Evolutionary conservation across 2,888 invertebrate species (phyloP), one percentile per base, ranked within the genome.

Genomic region (Netelia virgata): DNA sequence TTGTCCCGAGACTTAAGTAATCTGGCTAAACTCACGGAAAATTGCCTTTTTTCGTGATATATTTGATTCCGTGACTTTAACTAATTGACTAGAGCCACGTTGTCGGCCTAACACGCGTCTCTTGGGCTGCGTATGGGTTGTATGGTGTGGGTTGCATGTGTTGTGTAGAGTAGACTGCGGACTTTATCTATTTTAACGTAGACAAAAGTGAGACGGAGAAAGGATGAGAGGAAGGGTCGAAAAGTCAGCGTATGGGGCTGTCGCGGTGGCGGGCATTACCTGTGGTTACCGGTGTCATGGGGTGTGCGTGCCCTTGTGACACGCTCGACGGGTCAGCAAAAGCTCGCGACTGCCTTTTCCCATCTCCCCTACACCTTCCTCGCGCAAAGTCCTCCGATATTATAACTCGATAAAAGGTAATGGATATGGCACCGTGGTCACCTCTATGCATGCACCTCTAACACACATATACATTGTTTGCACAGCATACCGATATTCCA

Each of bases 271-370:
- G 90, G 89, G 89, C 90, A 91, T 91, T 91, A 91, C 90, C 89
- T 89, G 92, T 87, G 91, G 91, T 91, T 90, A 89, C 89, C 90
- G 91, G 91, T 91, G 88, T 91, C 91, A 91, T 92, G 91, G 91
- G 89, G 86, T 87, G 88, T 89, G 87, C 87, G 85, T 76, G 82
- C 66, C 73, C 84, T 81, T 76, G 72, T 80, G 82, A 82, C 86
- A 78, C 78, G 72, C 61, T 61, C 72, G 64, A 61, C 28, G 55
- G 41, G 63, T 50, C 64, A 47, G 70, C 74, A 23, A 74, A 85
- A 77, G 72, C 82, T 76, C 73, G 75, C 64, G 43, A 64, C 41
- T n/a, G 41, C 55, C 50, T 41, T 61, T 47, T 18, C 53, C 55
- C 57, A 59, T 59, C 61, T 20, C 18, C 57, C 50, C 55, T 55